phyloP scores from a whole-genome alignment of 2,888 invertebrate genomes.

The Habrosyne pyritoides region DNA sequence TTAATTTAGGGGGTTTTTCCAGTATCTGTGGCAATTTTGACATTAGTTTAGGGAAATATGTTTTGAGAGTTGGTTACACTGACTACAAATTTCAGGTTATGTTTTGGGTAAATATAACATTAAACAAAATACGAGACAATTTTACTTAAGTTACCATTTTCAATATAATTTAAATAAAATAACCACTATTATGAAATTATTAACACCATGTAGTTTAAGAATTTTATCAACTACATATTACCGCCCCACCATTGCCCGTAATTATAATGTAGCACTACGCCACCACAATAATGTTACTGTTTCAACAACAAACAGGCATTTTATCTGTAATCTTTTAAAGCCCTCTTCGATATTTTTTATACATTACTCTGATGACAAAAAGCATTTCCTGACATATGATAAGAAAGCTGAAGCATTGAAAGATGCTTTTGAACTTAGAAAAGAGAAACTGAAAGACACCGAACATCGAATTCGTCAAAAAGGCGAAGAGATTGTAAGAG shows the following conservation, averaged over 20 bases:
- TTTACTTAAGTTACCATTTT: background rate
- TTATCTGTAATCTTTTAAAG: constrained; percentile 38
- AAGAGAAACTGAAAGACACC: constrained; percentile 84
- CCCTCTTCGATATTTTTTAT: constrained; percentile 48
- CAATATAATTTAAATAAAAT: background rate
- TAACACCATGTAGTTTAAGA: constrained; percentile 49
- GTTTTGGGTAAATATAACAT: background rate
- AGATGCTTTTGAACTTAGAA: constrained; percentile 85
- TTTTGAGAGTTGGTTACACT: too few species aligned
- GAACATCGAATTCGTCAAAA: constrained; percentile 78
- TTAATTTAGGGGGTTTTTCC: too few species aligned
- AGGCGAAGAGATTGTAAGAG: constrained; percentile 72
- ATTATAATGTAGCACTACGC: constrained; percentile 38
- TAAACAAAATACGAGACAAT: too few species aligned
- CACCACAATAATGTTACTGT: constrained; percentile 35
- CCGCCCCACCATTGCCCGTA: constrained; percentile 28
- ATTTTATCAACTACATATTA: constrained; percentile 43
- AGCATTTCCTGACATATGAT: constrained; percentile 65
- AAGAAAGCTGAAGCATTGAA: constrained; percentile 80
- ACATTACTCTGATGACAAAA: constrained; percentile 68
- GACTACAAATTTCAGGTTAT: background rate
- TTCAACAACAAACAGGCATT: constrained; percentile 36
- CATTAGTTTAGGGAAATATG: too few species aligned
- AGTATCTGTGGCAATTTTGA: too few species aligned
- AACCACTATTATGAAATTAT: constrained; percentile 53